phyloP scores from a whole-genome alignment of 92 coral and sea anemone species.

The Epizoanthus stellaris region DNA sequence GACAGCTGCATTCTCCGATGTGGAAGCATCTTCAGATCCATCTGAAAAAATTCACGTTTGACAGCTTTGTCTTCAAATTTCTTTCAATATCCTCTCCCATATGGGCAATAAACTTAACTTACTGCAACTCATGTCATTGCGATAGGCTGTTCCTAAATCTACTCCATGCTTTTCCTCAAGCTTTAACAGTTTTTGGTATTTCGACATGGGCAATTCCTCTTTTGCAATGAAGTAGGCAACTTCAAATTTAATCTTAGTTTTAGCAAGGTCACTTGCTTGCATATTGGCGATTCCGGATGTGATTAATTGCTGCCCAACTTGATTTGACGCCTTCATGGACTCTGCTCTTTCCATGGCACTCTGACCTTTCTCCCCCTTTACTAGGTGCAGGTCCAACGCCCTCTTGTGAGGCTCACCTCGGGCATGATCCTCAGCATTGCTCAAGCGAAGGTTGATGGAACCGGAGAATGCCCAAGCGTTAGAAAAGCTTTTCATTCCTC shows the following conservation, averaged over 20 bases:
- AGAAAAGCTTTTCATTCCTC: conserved; percentile 76
- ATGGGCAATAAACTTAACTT: conserved; percentile 57
- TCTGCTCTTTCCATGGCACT: too few relatives aligned
- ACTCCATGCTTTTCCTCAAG: conserved; percentile 42
- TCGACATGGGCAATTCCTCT: conserved; percentile 53
- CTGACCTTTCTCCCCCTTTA: too few relatives aligned
- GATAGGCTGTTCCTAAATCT: conserved; percentile 51
- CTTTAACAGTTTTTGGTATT: conserved; percentile 30
- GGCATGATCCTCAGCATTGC: conserved; percentile 51
- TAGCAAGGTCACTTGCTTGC: conserved; percentile 55
- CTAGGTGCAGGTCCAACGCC: too few relatives aligned
- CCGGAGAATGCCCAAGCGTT: conserved; percentile 79
- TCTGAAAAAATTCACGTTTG: conserved; percentile 72
- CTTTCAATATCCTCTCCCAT: conserved; percentile 62
- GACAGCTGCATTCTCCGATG: conserved; percentile 72
- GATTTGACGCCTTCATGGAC: conserved; percentile 16
- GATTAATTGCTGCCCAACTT: conserved; percentile 52
- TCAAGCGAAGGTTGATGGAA: conserved; percentile 70
- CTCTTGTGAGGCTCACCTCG: too few relatives aligned
- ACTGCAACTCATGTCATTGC: conserved; percentile 64
- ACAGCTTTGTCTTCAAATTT: conserved; percentile 53
- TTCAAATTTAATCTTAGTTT: conserved; percentile 62
- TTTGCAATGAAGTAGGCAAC: conserved; percentile 74
- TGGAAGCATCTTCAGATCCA: conserved; percentile 74
- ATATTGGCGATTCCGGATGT: conserved; percentile 62